These are phyloP conservation scores for Actenoides hombroni DNA, from an alignment of 2,113 vertebrate genomes.

Conservation along the genomic window DNA sequence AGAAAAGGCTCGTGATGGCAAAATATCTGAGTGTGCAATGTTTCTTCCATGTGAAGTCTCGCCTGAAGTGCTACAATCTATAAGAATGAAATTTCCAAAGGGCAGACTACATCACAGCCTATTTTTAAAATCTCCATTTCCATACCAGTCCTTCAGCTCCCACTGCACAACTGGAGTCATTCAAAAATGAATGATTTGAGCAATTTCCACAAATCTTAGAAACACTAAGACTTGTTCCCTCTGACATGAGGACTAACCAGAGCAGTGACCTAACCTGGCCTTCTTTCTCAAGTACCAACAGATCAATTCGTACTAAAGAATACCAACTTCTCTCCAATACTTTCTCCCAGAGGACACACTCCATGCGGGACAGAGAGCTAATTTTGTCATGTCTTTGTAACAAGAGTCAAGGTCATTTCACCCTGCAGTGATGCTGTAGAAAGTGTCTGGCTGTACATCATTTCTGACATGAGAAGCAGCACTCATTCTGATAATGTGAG, in stretches of 20 bases:
- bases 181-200: not conserved
- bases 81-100: not conserved
- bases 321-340: not conserved
- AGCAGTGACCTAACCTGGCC: not conserved
- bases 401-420: not conserved
- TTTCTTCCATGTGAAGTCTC: not conserved
- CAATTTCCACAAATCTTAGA: not conserved
- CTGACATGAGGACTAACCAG: not conserved
- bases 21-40: not conserved
- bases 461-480: not conserved
- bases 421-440: not conserved
- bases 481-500: not conserved
- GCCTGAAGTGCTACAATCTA: not conserved
- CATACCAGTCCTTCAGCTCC: not conserved
- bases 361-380: not conserved
- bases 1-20: not conserved
- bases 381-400: not conserved
- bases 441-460: not conserved
- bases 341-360: not conserved
- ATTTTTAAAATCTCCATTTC: not conserved
- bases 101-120: not conserved
- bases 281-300: not conserved
- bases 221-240: not conserved
- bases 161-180: not conserved
- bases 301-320: not conserved